Conservation (phyloP, 1,140 invertebrate genomes). For the Leptoteleia sp. region DNA sequence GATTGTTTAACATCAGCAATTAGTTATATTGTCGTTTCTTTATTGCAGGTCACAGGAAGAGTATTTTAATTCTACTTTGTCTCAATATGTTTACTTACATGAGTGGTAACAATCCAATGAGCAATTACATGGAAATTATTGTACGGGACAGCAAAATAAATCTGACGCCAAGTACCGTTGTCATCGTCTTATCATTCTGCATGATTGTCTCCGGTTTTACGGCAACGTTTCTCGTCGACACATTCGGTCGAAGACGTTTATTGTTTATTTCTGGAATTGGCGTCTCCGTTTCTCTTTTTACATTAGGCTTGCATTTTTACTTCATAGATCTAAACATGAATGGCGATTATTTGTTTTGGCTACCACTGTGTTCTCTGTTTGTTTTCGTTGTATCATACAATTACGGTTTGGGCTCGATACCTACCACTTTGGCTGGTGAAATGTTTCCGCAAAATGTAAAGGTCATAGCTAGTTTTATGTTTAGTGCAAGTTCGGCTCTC, state of each 20-base stretch:
- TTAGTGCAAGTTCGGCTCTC: conserved; percentile 79
- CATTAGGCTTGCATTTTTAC: conserved; percentile 80
- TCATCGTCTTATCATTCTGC: conserved; percentile 71
- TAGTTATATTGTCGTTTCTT: too few relatives aligned
- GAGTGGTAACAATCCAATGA: conserved; percentile 72
- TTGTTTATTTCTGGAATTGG: conserved; percentile 72
- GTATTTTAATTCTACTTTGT: conserved; percentile 65
- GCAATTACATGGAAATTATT: conserved; percentile 77
- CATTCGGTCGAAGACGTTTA: conserved; percentile 72
- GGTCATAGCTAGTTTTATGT: conserved; percentile 79
- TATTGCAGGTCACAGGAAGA: conserved; percentile 70
- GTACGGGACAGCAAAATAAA: conserved; percentile 68
- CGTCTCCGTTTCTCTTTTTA: conserved; percentile 68
- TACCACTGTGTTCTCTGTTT: conserved; percentile 74
- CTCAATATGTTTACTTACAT: conserved; percentile 72
- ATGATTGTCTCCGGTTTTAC: conserved; percentile 70
- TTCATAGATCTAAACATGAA: conserved; percentile 68
- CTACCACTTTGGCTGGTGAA: conserved; percentile 76
- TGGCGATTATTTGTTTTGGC: conserved; percentile 73
- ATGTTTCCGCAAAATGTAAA: conserved; percentile 77
- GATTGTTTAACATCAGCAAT: too few relatives aligned
- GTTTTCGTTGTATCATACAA: conserved; percentile 71
- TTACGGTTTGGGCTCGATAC: conserved; percentile 74
- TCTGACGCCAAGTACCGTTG: conserved; percentile 72
- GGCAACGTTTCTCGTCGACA: conserved; percentile 73